Conservation (phyloP, 2,113 vertebrate genomes). For the Propithecus coquereli region DNA sequence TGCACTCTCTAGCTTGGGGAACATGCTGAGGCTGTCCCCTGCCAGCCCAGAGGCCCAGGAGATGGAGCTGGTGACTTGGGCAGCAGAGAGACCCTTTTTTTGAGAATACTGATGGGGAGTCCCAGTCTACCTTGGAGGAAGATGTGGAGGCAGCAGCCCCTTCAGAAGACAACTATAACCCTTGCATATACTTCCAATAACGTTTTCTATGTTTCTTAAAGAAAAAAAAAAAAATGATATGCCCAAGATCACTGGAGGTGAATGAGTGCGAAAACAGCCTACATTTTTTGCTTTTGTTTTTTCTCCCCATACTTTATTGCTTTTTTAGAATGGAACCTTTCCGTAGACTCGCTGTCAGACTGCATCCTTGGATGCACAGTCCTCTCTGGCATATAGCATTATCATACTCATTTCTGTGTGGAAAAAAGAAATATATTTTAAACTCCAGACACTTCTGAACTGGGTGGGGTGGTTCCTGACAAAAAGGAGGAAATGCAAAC, state of each 20-base stretch:
- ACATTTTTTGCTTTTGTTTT: neutral
- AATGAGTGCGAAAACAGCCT: neutral
- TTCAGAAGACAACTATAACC: neutral
- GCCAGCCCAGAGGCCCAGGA: neutral
- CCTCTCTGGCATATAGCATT: neutral
- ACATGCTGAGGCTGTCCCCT: accelerated
- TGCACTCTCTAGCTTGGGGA: neutral
- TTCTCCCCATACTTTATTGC: accelerated
- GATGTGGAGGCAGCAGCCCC: too few species aligned
- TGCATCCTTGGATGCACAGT: neutral
- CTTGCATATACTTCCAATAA: too few species aligned
- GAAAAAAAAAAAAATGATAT: neutral
- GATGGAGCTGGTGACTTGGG: neutral
- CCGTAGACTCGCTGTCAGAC: neutral
- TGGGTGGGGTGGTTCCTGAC: neutral
- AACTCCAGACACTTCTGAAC: neutral
- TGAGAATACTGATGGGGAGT: neutral
- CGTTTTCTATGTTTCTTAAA: too few species aligned
- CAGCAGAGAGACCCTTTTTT: neutral
- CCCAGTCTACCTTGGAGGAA: neutral
- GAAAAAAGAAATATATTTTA: neutral
- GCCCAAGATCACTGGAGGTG: neutral
- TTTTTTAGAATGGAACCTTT: neutral
- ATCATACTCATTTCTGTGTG: neutral
- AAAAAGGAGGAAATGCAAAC: neutral